A percentile compares a stretch with the other conserved stretches of the same genome.
These are phyloP conservation scores for Griposia aprilina DNA, from an alignment of 2,888 invertebrate genomes.

Conservation along the genomic window DNA sequence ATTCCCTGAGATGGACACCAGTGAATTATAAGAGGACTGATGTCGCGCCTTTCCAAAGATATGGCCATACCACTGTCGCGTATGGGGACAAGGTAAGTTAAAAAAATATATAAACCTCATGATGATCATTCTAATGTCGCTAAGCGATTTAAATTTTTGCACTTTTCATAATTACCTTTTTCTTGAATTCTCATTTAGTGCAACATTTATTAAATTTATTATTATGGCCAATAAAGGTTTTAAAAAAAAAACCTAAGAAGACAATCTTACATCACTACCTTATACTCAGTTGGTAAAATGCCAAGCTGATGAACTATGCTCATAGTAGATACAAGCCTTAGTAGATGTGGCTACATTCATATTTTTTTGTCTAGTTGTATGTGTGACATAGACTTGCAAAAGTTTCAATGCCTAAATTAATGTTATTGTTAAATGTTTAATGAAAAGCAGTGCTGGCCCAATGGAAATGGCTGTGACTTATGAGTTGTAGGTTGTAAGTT, in stretches of 20 bases:
- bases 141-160: not conserved
- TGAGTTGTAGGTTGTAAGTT: not conserved
- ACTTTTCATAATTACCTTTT: not conserved
- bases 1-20: conserved; percentile 91
- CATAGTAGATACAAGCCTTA: not conserved
- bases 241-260: not conserved
- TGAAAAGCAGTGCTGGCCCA: not conserved
- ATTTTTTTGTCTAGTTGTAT: not conserved
- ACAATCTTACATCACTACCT: not conserved
- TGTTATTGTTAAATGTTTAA: not conserved
- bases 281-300: not conserved
- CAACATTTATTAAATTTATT: not conserved
- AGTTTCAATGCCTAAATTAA: not conserved
- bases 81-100: conserved; percentile 92
- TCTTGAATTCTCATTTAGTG: not conserved
- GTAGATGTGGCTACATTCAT: not conserved
- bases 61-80: conserved; percentile 97
- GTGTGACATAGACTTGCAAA: not conserved
- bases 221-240: not conserved
- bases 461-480: not conserved
- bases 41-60: conserved; percentile 95
- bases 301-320: conserved; percentile 9
- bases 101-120: not conserved
- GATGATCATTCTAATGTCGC: not conserved
- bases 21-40: conserved; percentile 88